These are phyloP conservation scores for Catamblyrhynchus diadema DNA, from an alignment of 2,797 vertebrate species.

Conservation along the genomic window DNA sequence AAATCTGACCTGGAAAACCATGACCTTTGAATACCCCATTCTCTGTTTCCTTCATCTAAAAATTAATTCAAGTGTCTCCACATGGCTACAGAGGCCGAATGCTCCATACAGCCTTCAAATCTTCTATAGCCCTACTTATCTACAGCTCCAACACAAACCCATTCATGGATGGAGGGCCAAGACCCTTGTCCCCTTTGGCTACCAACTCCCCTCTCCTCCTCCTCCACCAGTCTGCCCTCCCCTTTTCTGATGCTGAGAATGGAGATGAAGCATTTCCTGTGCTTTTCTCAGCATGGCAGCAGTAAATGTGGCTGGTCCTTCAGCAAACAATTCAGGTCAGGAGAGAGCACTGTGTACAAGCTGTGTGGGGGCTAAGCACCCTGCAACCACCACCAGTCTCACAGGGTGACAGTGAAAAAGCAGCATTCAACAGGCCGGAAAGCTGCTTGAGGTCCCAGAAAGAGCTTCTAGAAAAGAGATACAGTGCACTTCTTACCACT, in stretches of 20 bases:
- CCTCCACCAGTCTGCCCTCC: background rate
- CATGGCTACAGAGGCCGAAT: background rate
- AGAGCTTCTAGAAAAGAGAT: background rate
- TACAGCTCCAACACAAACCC: background rate
- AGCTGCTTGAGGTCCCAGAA: background rate
- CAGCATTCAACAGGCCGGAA: background rate
- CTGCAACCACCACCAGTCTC: background rate
- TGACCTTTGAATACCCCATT: background rate
- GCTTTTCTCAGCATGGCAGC: background rate
- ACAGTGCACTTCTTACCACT: background rate
- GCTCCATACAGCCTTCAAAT: background rate
- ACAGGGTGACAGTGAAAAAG: background rate
- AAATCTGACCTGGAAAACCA: background rate
- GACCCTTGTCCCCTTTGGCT: background rate
- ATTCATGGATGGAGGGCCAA: background rate
- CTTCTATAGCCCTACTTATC: background rate
- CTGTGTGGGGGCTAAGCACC: background rate
- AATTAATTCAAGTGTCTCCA: slow-evolving; percentile 48
- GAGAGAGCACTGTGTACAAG: background rate
- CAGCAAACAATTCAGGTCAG: background rate
- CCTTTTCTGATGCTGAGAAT: background rate
- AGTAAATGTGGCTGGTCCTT: background rate
- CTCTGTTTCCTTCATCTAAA: background rate
- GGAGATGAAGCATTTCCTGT: slow-evolving; percentile 6
- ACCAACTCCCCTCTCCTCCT: background rate